Conservation (phyloP, 2,888 invertebrate species). For the Drosophila longiperda region DNA sequence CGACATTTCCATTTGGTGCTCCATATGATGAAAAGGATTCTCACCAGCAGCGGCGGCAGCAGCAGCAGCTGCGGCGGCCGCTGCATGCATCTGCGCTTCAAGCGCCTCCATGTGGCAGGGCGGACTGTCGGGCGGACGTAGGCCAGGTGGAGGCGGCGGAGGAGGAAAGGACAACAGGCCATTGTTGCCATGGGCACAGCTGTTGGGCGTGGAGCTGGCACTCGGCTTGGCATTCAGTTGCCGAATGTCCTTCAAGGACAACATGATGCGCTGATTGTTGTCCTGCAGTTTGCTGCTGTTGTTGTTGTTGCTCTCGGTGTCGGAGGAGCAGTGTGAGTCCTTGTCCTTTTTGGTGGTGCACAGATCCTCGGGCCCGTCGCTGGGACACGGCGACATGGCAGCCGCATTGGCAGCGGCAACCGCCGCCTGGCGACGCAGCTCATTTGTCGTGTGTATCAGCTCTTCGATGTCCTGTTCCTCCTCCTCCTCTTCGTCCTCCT, state of each 20-base stretch:
- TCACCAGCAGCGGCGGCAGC: slow-evolving; percentile 81
- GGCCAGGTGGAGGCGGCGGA: slow-evolving; percentile 54
- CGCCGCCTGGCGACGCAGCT: slow-evolving; percentile 78
- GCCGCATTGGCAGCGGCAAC: slow-evolving; percentile 76
- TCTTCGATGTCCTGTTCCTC: slow-evolving; percentile 82
- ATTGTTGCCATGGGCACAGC: slow-evolving; percentile 54
- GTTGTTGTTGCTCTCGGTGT: slow-evolving; percentile 74
- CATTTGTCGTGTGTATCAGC: slow-evolving; percentile 81
- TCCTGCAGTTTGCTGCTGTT: slow-evolving; percentile 82
- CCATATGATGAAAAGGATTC: slow-evolving; percentile 84
- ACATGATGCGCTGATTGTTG: slow-evolving; percentile 84
- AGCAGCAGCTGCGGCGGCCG: slow-evolving; percentile 82
- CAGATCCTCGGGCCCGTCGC: slow-evolving; percentile 84
- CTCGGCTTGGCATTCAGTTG: slow-evolving; percentile 84
- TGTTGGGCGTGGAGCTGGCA: slow-evolving; percentile 70
- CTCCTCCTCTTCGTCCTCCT: slow-evolving; percentile 54
- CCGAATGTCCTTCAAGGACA: slow-evolving; percentile 85
- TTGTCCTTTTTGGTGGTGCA: slow-evolving; percentile 83
- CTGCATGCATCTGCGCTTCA: slow-evolving; percentile 84
- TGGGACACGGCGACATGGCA: slow-evolving; percentile 70
- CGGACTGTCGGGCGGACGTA: slow-evolving; percentile 79
- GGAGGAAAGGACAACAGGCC: slow-evolving; percentile 73
- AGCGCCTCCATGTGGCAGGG: slow-evolving; percentile 83
- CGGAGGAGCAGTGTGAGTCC: slow-evolving; percentile 56
- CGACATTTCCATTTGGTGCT: slow-evolving; percentile 85